Conservation (phyloP, 92 coral and sea anemone genomes). For the Montipora capitata region DNA sequence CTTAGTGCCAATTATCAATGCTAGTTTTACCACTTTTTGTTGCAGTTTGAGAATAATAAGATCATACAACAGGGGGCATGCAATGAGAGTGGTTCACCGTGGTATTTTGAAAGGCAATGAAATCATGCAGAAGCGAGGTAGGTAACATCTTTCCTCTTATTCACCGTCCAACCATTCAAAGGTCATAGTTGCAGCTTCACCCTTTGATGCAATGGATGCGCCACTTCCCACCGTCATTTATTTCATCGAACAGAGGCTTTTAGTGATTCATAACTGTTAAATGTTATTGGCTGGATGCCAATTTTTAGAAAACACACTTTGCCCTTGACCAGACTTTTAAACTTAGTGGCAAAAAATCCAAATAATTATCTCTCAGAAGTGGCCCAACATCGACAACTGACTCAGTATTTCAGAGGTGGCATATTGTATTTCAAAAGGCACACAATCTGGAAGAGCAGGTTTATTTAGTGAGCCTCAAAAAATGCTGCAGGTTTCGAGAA, state of each 20-base stretch:
- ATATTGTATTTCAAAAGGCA: too few relatives aligned
- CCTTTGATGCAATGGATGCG: background rate
- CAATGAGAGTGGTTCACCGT: background rate
- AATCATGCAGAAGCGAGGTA: background rate
- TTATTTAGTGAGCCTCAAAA: too few relatives aligned
- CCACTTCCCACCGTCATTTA: slow-evolving; percentile 12
- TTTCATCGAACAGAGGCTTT: background rate
- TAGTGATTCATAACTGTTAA: background rate
- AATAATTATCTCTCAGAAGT: too few relatives aligned
- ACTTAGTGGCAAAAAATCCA: background rate
- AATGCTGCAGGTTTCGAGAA: too few relatives aligned
- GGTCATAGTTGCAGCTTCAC: background rate
- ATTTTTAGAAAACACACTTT: background rate
- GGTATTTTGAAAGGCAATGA: background rate
- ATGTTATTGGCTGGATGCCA: too few relatives aligned
- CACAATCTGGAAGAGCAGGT: too few relatives aligned
- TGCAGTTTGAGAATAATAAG: slow-evolving; percentile 4
- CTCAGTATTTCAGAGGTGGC: too few relatives aligned
- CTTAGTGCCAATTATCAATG: background rate
- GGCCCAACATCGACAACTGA: too few relatives aligned
- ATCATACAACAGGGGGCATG: slow-evolving; percentile 10
- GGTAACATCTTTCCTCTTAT: slow-evolving; percentile 4
- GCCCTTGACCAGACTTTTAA: background rate
- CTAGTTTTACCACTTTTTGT: background rate
- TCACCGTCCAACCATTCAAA: background rate